Base-by-base conservation (phyloP, 2,888 invertebrate species). In the Lathronympha strigana region DNA sequence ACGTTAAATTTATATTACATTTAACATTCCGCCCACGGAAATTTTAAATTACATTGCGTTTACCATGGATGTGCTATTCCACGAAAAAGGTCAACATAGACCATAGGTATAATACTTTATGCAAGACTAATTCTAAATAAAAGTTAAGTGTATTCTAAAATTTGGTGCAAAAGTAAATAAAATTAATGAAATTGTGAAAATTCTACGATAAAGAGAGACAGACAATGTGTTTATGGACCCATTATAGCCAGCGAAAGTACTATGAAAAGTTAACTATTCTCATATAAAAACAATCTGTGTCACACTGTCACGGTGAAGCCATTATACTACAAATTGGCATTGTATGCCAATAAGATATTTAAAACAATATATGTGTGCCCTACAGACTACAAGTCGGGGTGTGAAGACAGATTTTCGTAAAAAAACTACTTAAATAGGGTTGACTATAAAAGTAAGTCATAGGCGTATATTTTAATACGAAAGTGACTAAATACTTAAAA, bases 111-210 rank as follows among this genome's bases (percentile, higher is more conserved):
- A 57, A 57, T 57, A 45, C 57, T 57, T 45, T 45, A 57, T 43
- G 43, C 31, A 57, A 28, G 45, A 57, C 43, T 53, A 58, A 49
- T 36, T 47, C 67, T 63, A 64, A 69, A 31, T 64, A 66, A 63
- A 55, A 63, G 62, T 63, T 47, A 61, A 63, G 67, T 43, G 67
- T 68, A 71, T 60, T 25, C 71, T 71, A 72, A 49, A 71, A 69
- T 73, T 73, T 73, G 74, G 74, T 74, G 75, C 71, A 54, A 67
- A 68, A 67, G 63, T 70, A 69, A 72, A 68, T 63, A 67, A 58
- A 63, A 70, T 63, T 58, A 64, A 13, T 21, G 11, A 45, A 69
- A 49, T 47, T 51, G 51, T 64, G 63, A n/a, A 11, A 13, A 36
- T 28, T 45, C 17, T 51, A 63, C 33, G 6, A 61, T 4, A 47